Evolutionary conservation across 2,113 vertebrate species (phyloP), one percentile per base, ranked within the genome.

Genomic region (Copsychus sechellarum): DNA sequence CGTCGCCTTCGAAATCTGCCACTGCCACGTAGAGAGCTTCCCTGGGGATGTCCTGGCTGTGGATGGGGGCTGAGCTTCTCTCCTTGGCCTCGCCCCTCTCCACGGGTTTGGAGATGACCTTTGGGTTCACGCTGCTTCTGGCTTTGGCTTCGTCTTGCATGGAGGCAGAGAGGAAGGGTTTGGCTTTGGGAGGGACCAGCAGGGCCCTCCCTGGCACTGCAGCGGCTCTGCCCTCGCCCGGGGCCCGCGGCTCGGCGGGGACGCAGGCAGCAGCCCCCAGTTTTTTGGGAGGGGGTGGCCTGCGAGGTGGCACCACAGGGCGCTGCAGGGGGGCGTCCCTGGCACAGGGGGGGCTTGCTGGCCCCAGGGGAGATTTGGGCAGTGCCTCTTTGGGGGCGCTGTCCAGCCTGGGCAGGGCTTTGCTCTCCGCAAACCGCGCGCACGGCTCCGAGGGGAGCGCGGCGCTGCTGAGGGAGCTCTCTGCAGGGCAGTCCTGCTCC

Each of bases 221-320:
- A 2, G 92, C 58, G 1, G 95, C 74, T 89, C 97, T 98, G 84
- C 78, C 9, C 33, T 99, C 99, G 2, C 87, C 80, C 0, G 97
- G 96, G 21, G 96, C 85, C 94, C 98, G 98, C 79, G 90, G 88
- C 80, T 99, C 99, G 1, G 97, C 36, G 34, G 98, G 98, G 61
- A 93, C 3, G 0, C 18, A 1, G 18, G 93, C 97, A 0, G 97
- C 87, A 23, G 94, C 92, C 4, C 95, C 86, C 1, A 76, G 86
- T 98, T 99, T 99, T 97, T 99, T 99, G 7, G 99, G 99, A 10
- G 99, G 99, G 0, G 99, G 99, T 2, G 99, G 99, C 97, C 99
- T 98, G 92, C 98, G 98, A 29, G 99, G 99, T 5, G 96, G 98
- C 73, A 99, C 97, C 85, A 97, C 26, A 0, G 99, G 99, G 95